Percentiles rank a stretch among this genome's conserved stretches.
phyloP scores from a whole-genome alignment of 2,888 invertebrate genomes.

The Leptinotarsa peninsularis region DNA sequence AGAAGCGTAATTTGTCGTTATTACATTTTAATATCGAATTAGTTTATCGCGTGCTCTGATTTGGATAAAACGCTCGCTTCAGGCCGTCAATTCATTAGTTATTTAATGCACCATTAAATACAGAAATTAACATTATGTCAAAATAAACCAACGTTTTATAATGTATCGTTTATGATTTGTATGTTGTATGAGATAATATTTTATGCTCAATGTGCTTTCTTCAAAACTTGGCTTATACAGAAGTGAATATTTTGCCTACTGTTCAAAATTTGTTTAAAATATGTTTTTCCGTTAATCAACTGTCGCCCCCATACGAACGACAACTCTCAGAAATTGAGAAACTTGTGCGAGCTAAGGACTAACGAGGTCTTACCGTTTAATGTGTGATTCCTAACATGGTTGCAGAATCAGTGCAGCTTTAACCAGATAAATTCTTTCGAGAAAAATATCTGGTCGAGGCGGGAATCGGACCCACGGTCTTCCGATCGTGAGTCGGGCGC shows the following conservation, averaged over 20 bases:
- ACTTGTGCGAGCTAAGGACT: too few relatives aligned
- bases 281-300: too few relatives aligned
- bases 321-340: too few relatives aligned
- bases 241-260: not conserved
- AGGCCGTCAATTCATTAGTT: constrained; percentile 7
- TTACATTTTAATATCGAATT: constrained; percentile 1
- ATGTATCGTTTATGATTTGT: not conserved
- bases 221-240: not conserved
- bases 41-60: constrained; percentile 5
- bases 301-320: too few relatives aligned
- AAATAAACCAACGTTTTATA: not conserved
- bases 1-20: constrained; percentile 11
- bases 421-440: too few relatives aligned
- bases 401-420: too few relatives aligned
- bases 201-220: not conserved
- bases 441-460: too few relatives aligned
- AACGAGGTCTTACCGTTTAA: too few relatives aligned
- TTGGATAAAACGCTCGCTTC: constrained; percentile 7
- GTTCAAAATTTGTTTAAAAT: too few relatives aligned
- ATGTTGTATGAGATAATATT: not conserved
- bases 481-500: too few relatives aligned
- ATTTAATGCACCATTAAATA: constrained; percentile 7
- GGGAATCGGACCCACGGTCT: too few relatives aligned
- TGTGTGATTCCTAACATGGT: too few relatives aligned
- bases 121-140: constrained; percentile 8